Evolutionary conservation across 1,140 invertebrate species (phyloP).

Genomic region (Drosophila neocordata): DNA sequence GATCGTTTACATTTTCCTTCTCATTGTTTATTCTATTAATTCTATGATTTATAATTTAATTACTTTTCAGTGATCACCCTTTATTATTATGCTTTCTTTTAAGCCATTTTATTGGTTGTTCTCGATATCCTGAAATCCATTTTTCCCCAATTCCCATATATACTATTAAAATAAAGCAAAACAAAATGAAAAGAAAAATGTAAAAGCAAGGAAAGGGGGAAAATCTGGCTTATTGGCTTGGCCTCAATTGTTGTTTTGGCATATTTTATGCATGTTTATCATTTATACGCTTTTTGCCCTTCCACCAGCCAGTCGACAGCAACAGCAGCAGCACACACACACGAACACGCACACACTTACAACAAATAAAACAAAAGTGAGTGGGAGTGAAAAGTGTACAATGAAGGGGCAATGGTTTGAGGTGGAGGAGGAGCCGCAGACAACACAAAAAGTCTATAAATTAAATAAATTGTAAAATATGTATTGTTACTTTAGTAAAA

Average conservation of each 20-base stretch:
- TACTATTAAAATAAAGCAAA: conserved; percentile 3
- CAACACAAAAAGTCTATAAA: conserved; percentile 59
- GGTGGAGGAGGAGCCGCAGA: not conserved
- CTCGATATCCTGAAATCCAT: no score
- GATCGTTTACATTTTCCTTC: no score
- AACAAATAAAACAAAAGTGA: conserved; percentile 31
- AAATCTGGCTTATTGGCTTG: conserved; percentile 57
- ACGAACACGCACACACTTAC: conserved; percentile 18
- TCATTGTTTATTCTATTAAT: no score
- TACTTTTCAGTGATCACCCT: no score
- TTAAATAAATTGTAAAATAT: conserved; percentile 81
- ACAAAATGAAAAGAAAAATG: not conserved
- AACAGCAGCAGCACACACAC: no score
- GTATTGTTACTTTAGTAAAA: conserved; percentile 29
- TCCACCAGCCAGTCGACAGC: conserved; percentile 26
- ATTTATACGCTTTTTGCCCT: conserved; percentile 70
- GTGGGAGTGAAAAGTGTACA: not conserved
- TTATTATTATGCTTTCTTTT: no score
- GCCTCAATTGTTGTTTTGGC: conserved; percentile 64
- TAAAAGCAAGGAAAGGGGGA: not conserved
- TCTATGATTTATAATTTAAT: no score
- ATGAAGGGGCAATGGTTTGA: not conserved
- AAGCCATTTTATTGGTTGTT: not conserved
- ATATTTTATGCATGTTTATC: conserved; percentile 79
- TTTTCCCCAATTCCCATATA: not conserved